Percentiles rank a stretch among this genome's conserved stretches.
phyloP scores from a whole-genome alignment of 1,140 invertebrate genomes.

The Heliothis virescens region DNA sequence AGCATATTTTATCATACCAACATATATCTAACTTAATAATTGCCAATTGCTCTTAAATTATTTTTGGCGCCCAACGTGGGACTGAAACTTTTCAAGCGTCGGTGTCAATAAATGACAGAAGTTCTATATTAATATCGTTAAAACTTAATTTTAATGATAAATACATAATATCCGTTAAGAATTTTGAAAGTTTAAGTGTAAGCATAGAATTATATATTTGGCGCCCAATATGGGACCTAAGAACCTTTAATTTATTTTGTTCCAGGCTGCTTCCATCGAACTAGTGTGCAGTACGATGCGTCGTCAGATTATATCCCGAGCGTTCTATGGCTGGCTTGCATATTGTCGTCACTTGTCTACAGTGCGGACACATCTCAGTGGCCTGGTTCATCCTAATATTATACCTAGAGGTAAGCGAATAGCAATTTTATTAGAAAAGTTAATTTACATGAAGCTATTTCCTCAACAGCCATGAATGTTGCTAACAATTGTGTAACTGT shows the following conservation, averaged over 20 bases:
- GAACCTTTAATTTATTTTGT: background rate
- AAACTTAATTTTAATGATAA: too few species aligned
- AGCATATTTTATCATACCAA: too few species aligned
- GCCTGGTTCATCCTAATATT: constrained; percentile 92
- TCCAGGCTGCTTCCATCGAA: constrained; percentile 87
- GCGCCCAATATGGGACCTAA: constrained; percentile 13
- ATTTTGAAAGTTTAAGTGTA: too few species aligned
- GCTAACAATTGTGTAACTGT: too few species aligned
- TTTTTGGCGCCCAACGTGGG: background rate
- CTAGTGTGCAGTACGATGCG: constrained; percentile 97
- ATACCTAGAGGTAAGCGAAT: constrained; percentile 85
- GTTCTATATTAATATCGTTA: too few species aligned
- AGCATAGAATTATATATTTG: background rate
- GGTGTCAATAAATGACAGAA: background rate
- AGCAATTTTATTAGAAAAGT: too few species aligned
- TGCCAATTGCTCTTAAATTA: background rate
- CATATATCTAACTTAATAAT: too few species aligned
- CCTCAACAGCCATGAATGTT: too few species aligned
- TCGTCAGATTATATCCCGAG: constrained; percentile 96
- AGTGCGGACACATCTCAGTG: constrained; percentile 95
- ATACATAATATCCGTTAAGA: too few species aligned
- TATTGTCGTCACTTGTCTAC: constrained; percentile 97
- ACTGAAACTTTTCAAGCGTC: background rate
- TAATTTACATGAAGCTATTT: too few species aligned
- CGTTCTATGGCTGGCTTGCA: constrained; percentile 98